Evolutionary conservation across 2,888 invertebrate genomes (phyloP).

Genomic region (Brachylomia viminalis): DNA sequence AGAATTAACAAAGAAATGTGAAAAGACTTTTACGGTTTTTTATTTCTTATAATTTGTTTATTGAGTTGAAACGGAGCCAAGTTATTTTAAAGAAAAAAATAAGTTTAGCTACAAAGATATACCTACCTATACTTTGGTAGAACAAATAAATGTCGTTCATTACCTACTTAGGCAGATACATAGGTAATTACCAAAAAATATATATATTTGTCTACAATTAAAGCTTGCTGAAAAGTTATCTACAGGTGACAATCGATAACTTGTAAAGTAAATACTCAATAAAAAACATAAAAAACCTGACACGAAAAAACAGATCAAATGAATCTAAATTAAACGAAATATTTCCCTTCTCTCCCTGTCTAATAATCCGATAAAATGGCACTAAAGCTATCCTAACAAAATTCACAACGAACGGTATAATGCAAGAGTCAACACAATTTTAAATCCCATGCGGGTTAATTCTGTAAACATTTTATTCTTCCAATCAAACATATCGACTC

Average conservation of each 20-base stretch:
- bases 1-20: conserved; percentile 9
- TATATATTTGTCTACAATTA: no score
- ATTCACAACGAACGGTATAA: conserved; percentile 26
- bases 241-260: not conserved
- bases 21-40: not conserved
- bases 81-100: not conserved
- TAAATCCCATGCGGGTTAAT: conserved; percentile 37
- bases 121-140: no score
- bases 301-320: conserved; percentile 6
- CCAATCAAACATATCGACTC: conserved; percentile 36
- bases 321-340: conserved; percentile 39
- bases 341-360: not conserved
- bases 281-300: not conserved
- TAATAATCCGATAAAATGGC: conserved; percentile 32
- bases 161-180: no score
- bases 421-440: conserved; percentile 35
- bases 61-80: not conserved
- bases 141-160: no score
- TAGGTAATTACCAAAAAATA: no score
- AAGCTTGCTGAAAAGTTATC: not conserved
- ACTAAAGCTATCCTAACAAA: conserved; percentile 9
- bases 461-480: conserved; percentile 41
- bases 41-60: not conserved
- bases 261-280: not conserved
- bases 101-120: not conserved